Conservation (phyloP, 2,888 invertebrate species). For the Cylindroiulus punctatus region DNA sequence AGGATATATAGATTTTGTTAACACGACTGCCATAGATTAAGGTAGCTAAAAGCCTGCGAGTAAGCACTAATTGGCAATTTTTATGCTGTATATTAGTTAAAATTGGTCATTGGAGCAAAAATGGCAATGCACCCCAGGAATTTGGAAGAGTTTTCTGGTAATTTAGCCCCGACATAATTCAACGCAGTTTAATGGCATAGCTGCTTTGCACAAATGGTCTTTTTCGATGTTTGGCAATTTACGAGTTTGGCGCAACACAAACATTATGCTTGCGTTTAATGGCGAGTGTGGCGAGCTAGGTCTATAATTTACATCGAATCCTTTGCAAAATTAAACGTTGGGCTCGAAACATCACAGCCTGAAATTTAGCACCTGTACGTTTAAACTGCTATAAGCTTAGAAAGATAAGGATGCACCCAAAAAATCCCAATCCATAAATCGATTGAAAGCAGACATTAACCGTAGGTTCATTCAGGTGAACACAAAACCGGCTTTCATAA, state of each 20-base stretch:
- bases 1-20: too few relatives aligned
- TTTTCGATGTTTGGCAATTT: not conserved
- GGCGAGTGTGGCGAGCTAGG: not conserved
- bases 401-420: not conserved
- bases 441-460: not conserved
- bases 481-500: not conserved
- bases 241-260: not conserved
- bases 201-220: not conserved
- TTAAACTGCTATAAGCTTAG: slow-evolving; percentile 2
- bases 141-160: not conserved
- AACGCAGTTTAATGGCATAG: not conserved
- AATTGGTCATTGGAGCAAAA: too few relatives aligned
- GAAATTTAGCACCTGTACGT: slow-evolving; percentile 9
- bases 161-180: not conserved
- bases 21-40: too few relatives aligned
- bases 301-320: not conserved
- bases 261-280: not conserved
- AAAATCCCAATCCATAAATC: slow-evolving; percentile 30
- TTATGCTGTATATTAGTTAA: too few relatives aligned
- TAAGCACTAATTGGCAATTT: too few relatives aligned
- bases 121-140: too few relatives aligned
- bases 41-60: too few relatives aligned
- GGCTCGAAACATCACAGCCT: not conserved
- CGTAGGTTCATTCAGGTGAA: not conserved
- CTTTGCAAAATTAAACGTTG: not conserved